Conservation (phyloP, 2,888 invertebrate genomes). For the Hoplodrina blanda region DNA sequence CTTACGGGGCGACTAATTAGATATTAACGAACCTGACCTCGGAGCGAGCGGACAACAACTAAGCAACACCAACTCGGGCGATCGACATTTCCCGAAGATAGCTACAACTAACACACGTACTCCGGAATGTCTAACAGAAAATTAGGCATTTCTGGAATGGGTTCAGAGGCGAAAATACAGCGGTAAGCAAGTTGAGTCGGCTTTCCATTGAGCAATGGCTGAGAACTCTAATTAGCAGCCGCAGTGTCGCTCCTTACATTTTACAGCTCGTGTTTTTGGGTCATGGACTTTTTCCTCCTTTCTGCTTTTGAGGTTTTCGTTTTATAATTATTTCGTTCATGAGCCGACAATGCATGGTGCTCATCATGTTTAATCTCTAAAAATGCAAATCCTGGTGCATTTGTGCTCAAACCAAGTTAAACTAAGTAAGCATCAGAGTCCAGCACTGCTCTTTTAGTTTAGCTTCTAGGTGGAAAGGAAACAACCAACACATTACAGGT, state of each 20-base stretch:
- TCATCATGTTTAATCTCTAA: conserved; percentile 25
- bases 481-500: background rate
- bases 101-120: conserved; percentile 1
- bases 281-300: conserved; percentile 32
- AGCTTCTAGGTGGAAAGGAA: background rate
- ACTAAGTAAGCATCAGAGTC: too few species aligned
- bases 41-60: background rate
- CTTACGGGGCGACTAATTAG: conserved; percentile 42
- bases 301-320: conserved; percentile 28
- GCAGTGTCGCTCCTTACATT: conserved; percentile 35
- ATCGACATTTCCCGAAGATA: background rate
- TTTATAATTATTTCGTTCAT: conserved; percentile 43
- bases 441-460: background rate
- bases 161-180: conserved; percentile 22
- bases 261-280: conserved; percentile 43
- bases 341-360: conserved; percentile 28
- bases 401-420: background rate
- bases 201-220: conserved; percentile 33
- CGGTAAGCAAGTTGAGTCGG: conserved; percentile 19
- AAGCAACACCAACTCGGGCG: conserved; percentile 5
- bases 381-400: background rate
- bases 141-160: conserved; percentile 40
- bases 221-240: conserved; percentile 57
- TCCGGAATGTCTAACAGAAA: conserved; percentile 30
- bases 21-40: conserved; percentile 23